Evolutionary conservation across 2,888 invertebrate species (phyloP).

Genomic region (Electrophaes corylata): DNA sequence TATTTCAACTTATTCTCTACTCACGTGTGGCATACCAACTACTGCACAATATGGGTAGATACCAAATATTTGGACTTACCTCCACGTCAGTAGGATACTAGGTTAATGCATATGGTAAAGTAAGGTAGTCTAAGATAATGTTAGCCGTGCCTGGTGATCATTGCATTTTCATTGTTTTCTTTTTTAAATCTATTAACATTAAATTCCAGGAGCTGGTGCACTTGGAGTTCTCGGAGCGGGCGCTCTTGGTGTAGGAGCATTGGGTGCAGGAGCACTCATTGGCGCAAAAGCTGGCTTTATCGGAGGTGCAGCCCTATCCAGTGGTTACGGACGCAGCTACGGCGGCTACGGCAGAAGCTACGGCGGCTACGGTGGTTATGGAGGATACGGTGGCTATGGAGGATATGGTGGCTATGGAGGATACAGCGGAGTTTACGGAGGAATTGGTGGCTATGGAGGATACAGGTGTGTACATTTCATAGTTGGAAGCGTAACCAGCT

Average conservation of each 20-base stretch:
- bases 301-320: slow-evolving; percentile 68
- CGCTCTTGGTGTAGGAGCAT: slow-evolving; percentile 22
- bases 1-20: too few relatives aligned
- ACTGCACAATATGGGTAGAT: too few relatives aligned
- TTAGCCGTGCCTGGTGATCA: too few relatives aligned
- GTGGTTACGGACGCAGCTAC: slow-evolving; percentile 47
- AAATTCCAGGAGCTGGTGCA: slow-evolving; percentile 20
- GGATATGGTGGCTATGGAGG: slow-evolving; percentile 43
- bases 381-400: slow-evolving; percentile 44
- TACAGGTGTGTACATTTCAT: slow-evolving; percentile 35
- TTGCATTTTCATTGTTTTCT: too few relatives aligned
- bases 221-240: slow-evolving; percentile 7
- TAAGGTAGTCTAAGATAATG: too few relatives aligned
- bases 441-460: slow-evolving; percentile 36
- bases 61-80: too few relatives aligned
- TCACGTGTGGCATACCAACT: too few relatives aligned
- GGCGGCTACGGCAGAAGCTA: slow-evolving; percentile 47
- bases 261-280: slow-evolving; percentile 56
- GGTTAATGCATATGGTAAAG: too few relatives aligned
- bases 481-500: neutral
- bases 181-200: neutral
- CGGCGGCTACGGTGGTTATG: slow-evolving; percentile 43
- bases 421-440: slow-evolving; percentile 39
- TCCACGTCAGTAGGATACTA: too few relatives aligned
- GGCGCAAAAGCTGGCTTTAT: slow-evolving; percentile 68